Percentiles rank a stretch among this genome's conserved stretches.
phyloP scores from a whole-genome alignment of 1,140 invertebrate genomes.

The Zaprionus ornatus region DNA sequence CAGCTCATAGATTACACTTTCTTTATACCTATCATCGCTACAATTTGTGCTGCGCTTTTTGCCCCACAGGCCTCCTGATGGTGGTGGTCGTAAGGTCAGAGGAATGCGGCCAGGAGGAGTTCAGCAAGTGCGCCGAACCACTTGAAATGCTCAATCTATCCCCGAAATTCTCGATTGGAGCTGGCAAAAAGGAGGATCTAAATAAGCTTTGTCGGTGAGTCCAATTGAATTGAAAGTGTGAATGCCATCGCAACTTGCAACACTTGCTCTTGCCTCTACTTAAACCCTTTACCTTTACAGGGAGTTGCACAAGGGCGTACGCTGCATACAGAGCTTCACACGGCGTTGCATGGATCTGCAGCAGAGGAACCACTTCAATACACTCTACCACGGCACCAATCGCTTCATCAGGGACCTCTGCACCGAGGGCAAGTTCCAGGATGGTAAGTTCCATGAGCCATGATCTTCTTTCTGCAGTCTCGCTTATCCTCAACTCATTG shows the following conservation, averaged over 20 bases:
- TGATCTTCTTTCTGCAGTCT: neutral
- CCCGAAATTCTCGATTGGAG: slow-evolving; percentile 85
- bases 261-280: neutral
- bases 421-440: slow-evolving; percentile 89
- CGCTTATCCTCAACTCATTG: neutral
- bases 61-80: slow-evolving; percentile 1
- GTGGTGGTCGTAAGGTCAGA: slow-evolving; percentile 68
- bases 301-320: slow-evolving; percentile 88
- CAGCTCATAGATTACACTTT: neutral
- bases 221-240: too few species aligned
- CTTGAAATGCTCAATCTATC: slow-evolving; percentile 86
- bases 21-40: neutral
- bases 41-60: slow-evolving; percentile 15
- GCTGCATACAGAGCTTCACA: slow-evolving; percentile 91
- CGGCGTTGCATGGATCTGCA: slow-evolving; percentile 88
- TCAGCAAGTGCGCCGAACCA: slow-evolving; percentile 86
- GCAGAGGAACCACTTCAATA: slow-evolving; percentile 89
- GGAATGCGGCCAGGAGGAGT: slow-evolving; percentile 86
- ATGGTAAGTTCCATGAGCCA: slow-evolving; percentile 84
- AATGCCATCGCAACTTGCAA: neutral
- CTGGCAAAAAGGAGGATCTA: slow-evolving; percentile 86
- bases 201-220: slow-evolving; percentile 87
- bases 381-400: slow-evolving; percentile 89
- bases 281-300: neutral
- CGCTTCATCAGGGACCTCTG: slow-evolving; percentile 90